phyloP scores from a whole-genome alignment of 1,140 invertebrate genomes.

The Zeugodacus cucurbitae region DNA sequence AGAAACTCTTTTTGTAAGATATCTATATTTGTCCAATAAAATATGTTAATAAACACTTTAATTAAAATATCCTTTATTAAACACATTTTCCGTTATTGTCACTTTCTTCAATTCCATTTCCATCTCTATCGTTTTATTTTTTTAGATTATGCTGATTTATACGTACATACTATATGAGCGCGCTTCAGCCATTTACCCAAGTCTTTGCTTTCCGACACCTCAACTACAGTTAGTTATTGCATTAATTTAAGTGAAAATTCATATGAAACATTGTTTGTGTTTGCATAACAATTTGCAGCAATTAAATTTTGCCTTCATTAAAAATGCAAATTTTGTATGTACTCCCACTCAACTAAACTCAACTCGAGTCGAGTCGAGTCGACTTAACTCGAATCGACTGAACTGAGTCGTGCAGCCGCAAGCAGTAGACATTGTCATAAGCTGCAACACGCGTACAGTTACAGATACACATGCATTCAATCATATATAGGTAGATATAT shows the following conservation, averaged over 20 bases:
- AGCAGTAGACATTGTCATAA: slow-evolving; percentile 7
- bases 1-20: too few species aligned
- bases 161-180: too few species aligned
- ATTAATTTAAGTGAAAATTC: slow-evolving; percentile 17
- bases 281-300: slow-evolving; percentile 22
- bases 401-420: background rate
- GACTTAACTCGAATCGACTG: background rate
- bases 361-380: background rate
- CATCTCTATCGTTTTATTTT: background rate
- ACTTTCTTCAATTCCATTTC: background rate
- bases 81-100: too few species aligned
- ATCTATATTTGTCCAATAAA: too few species aligned
- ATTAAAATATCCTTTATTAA: too few species aligned
- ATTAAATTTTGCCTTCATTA: slow-evolving; percentile 26
- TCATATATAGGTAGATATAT: background rate
- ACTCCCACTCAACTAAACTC: slow-evolving; percentile 16
- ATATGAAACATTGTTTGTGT: background rate
- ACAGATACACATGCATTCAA: background rate
- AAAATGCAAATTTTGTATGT: slow-evolving; percentile 15
- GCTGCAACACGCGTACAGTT: background rate
- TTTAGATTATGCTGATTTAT: background rate
- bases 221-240: slow-evolving; percentile 12
- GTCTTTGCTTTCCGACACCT: background rate
- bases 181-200: background rate
- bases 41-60: too few species aligned